A percentile compares a stretch with the other conserved stretches of the same genome.
Evolutionary conservation across 2,888 invertebrate species (phyloP).

Genomic region (Hofmannophila pseudospretella): DNA sequence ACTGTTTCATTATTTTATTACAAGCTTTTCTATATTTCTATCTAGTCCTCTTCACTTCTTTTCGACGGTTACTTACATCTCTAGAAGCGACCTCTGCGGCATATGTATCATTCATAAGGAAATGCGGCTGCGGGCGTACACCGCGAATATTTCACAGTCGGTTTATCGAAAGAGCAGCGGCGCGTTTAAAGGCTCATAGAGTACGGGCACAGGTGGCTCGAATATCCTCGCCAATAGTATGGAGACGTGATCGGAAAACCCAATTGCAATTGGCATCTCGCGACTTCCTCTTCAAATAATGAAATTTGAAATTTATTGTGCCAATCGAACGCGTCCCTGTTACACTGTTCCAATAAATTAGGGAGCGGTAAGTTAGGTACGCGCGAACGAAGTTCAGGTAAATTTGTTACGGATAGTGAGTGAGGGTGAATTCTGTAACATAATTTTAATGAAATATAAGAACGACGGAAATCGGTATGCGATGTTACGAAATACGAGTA

Average conservation of each 20-base stretch:
- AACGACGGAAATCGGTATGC: no score
- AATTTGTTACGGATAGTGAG: conserved; percentile 33
- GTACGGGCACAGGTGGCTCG: conserved; percentile 70
- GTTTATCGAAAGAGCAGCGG: conserved; percentile 68
- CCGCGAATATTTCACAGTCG: conserved; percentile 72
- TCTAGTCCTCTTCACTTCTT: no score
- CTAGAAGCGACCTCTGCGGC: conserved; percentile 32
- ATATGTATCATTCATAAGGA: conserved; percentile 76
- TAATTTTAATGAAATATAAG: no score
- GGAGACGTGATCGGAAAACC: conserved; percentile 72
- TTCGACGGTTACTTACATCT: no score
- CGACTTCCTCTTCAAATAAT: conserved; percentile 74
- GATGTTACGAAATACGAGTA: no score
- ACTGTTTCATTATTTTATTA: no score
- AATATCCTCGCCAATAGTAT: conserved; percentile 74
- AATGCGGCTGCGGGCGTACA: conserved; percentile 55
- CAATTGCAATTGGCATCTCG: conserved; percentile 66
- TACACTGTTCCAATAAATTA: conserved; percentile 61
- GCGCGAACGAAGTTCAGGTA: conserved; percentile 41
- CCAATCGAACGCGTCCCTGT: conserved; percentile 52
- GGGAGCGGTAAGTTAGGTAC: conserved; percentile 36
- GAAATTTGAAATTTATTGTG: conserved; percentile 74
- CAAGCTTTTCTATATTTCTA: no score
- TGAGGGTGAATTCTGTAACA: no score
- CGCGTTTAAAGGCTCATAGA: conserved; percentile 74